A percentile compares a stretch with the other conserved stretches of the same genome.
Conservation (phyloP, 2,113 vertebrate species). For the Macquaria australasica region DNA sequence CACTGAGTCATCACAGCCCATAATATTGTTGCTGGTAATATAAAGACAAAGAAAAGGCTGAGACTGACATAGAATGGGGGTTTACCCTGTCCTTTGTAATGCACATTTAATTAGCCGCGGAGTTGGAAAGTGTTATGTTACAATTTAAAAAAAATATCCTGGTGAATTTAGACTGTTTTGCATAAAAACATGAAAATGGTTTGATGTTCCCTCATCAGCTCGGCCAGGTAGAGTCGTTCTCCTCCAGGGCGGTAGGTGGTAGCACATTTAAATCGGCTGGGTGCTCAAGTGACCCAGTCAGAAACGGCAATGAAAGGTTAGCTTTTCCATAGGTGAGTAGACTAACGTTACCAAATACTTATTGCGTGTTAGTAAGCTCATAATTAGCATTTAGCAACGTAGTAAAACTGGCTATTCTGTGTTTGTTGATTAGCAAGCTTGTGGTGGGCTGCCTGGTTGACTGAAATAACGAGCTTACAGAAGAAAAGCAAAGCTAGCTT, state of each 20-base stretch:
- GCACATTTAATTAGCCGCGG: background rate
- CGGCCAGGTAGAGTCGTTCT: background rate
- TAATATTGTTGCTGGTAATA: background rate
- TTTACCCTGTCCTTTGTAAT: background rate
- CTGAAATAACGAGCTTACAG: background rate
- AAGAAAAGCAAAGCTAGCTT: conserved; percentile 33
- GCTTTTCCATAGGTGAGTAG: conserved; percentile 59
- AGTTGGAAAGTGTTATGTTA: background rate
- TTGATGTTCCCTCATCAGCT: background rate
- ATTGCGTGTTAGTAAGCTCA: accelerated
- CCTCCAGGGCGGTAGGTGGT: conserved; percentile 48
- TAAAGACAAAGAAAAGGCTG: background rate
- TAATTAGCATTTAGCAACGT: background rate
- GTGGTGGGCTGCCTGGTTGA: background rate
- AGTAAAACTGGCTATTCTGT: accelerated
- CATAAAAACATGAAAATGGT: background rate
- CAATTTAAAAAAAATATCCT: background rate
- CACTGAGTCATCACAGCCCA: background rate
- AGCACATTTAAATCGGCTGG: background rate
- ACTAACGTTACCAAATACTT: no score
- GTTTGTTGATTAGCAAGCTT: background rate
- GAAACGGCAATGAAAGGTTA: conserved; percentile 44
- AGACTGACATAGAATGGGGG: background rate
- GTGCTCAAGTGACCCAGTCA: background rate
- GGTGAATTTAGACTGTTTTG: background rate